Evolutionary conservation across 2,888 invertebrate species (phyloP), one percentile per base, ranked within the genome.

Genomic region (Polietes domitor): DNA sequence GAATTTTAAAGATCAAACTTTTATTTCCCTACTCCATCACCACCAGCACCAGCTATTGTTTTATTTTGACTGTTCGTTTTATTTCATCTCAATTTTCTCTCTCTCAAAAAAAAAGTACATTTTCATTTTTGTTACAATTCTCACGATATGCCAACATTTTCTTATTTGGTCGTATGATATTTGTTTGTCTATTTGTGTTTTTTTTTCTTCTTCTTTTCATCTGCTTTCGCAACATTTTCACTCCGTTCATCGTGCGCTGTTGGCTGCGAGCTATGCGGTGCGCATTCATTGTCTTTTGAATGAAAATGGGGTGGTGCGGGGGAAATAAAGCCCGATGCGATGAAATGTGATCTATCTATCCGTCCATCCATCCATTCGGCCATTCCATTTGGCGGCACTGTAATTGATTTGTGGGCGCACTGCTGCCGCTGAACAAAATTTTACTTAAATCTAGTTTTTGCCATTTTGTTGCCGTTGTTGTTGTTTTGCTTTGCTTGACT

Each of bases 351-450:
- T 83, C 80, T 72, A 78, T 77, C 73, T 41, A 15, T 47, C 47
- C n/a, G n/a, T 47, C 47, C 47, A 47, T 47, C 15, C 63, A 63
- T 61, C 37, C 65, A 37, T 21, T 43, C 43, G 43, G 19, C 32
- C 32, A 32, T 32, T 32, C 32, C 32, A 32, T 9, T 32, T 32
- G 4, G 32, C 9, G 32, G 32, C 5, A 32, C n/a, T 37, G 68
- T 84, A 84, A 84, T 84, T 84, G 84, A 84, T 84, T 84, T 79
- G 84, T 84, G 84, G 81, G 81, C 78, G 81, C 76, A 43, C 55
- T 80, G 43, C 53, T 63, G 17, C 19, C 10, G 6, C 6, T 37
- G 21, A 2, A 53, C 24, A 41, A 53, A 72, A 72, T 28, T 70
- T 68, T 17, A 63, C 17, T 71, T 12, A 72, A 76, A 72, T 61